Conservation (phyloP, 2,797 vertebrate species). For the Choloepus didactylus region DNA sequence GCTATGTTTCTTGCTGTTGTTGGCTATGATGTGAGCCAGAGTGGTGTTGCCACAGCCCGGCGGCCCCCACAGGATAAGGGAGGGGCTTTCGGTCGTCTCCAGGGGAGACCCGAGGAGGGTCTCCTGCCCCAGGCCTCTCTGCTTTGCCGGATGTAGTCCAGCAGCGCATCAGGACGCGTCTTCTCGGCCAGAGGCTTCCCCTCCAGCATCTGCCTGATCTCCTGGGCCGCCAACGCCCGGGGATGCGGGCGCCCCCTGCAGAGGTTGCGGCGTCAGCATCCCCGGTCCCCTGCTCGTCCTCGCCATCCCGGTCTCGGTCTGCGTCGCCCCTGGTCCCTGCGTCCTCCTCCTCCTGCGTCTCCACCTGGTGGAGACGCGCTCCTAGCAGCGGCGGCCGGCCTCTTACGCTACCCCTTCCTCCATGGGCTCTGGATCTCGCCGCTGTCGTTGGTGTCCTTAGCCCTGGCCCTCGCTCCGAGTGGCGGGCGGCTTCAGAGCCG, state of each 20-base stretch:
- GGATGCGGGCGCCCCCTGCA: constrained; percentile 35
- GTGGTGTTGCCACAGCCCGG: constrained; percentile 99
- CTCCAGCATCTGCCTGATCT: constrained; percentile 83
- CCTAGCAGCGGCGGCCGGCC: constrained; percentile 45
- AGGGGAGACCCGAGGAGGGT: constrained; percentile 94
- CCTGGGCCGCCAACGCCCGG: constrained; percentile 38
- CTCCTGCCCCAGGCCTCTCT: constrained; percentile 91
- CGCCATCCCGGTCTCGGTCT: constrained; percentile 65
- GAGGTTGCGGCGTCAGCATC: constrained; percentile 38
- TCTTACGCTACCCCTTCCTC: constrained; percentile 67
- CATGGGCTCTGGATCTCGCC: constrained; percentile 86
- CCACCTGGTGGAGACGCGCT: constrained; percentile 76
- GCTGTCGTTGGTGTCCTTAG: no score
- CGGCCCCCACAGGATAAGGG: constrained; percentile 96
- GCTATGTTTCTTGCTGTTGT: constrained; percentile 92
- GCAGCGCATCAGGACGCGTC: constrained; percentile 92
- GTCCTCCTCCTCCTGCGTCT: constrained; percentile 77
- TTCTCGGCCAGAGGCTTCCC: constrained; percentile 93
- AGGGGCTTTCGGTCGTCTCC: constrained; percentile 94
- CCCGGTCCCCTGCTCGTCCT: constrained; percentile 68
- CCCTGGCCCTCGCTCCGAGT: neutral
- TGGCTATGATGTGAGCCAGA: constrained; percentile 96
- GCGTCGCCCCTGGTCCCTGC: constrained; percentile 60
- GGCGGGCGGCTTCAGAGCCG: constrained; percentile 79
- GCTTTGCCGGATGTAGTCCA: constrained; percentile 94